Conservation (phyloP, 2,797 vertebrate genomes). For the Acrossocheilus wenchowensis region DNA sequence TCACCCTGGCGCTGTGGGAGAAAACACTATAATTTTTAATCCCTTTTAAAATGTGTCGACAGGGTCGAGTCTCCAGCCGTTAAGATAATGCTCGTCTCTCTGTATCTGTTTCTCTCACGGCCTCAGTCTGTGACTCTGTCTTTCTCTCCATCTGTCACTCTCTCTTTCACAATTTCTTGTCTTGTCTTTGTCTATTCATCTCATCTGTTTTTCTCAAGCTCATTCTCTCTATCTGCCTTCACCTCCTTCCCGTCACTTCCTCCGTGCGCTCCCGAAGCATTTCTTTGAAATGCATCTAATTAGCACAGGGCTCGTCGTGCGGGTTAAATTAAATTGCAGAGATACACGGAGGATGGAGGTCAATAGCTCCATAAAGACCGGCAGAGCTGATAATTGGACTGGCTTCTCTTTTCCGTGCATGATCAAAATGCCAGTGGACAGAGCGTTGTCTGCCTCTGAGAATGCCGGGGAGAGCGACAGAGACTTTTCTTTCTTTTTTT, state of each 20-base stretch:
- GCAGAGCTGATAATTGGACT: slow-evolving; percentile 77
- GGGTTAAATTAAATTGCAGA: slow-evolving; percentile 81
- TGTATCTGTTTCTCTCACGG: slow-evolving; percentile 21
- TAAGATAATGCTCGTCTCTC: slow-evolving; percentile 53
- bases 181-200: slow-evolving; percentile 6
- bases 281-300: slow-evolving; percentile 79
- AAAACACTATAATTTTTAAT: slow-evolving; percentile 56
- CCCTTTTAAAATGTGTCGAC: slow-evolving; percentile 56
- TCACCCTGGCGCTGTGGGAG: slow-evolving; percentile 21
- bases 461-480: slow-evolving; percentile 1
- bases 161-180: slow-evolving; percentile 8
- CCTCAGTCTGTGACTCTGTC: slow-evolving; percentile 2
- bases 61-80: slow-evolving; percentile 63
- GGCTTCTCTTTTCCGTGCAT: slow-evolving; percentile 54
- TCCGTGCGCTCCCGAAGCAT: slow-evolving; percentile 58
- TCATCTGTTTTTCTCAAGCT: not conserved
- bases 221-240: slow-evolving; percentile 21
- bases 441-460: slow-evolving; percentile 12
- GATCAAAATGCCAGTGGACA: slow-evolving; percentile 75
- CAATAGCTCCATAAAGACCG: slow-evolving; percentile 75
- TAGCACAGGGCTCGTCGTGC: slow-evolving; percentile 70
- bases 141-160: slow-evolving; percentile 16
- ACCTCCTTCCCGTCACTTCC: slow-evolving; percentile 21
- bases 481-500: slow-evolving; percentile 15
- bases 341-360: slow-evolving; percentile 76